Evolutionary conservation across 2,113 vertebrate genomes (phyloP).

Genomic region (Ammodytes marinus): DNA sequence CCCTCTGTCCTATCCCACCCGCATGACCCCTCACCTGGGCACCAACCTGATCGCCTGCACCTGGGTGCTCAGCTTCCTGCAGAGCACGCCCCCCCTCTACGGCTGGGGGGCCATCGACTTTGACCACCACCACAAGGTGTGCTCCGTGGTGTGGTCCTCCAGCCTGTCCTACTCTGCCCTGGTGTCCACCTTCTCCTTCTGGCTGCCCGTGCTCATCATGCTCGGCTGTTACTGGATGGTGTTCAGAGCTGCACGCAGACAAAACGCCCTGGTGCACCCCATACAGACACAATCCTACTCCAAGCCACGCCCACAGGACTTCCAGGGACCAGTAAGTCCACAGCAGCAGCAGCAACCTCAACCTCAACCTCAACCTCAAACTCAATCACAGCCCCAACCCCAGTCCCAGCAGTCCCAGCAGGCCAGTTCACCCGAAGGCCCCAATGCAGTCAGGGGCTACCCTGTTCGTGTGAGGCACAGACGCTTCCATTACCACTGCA

Average conservation of each 20-base stretch:
- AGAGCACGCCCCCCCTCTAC: slow-evolving; percentile 91
- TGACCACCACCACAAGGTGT: slow-evolving; percentile 86
- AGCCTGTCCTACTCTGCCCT: slow-evolving; percentile 88
- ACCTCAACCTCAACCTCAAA: slow-evolving; percentile 11
- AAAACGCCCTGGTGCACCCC: slow-evolving; percentile 90
- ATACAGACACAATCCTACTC: slow-evolving; percentile 80
- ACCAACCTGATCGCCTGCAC: slow-evolving; percentile 89
- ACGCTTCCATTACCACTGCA: slow-evolving; percentile 90
- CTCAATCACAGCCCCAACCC: slow-evolving; percentile 17
- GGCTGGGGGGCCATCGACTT: slow-evolving; percentile 90
- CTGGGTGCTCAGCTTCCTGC: slow-evolving; percentile 88
- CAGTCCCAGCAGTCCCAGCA: slow-evolving; percentile 49
- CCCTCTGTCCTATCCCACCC: slow-evolving; percentile 90
- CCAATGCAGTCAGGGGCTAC: slow-evolving; percentile 71
- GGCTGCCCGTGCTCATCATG: slow-evolving; percentile 89
- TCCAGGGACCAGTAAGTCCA: slow-evolving; percentile 66
- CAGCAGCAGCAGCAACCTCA: slow-evolving; percentile 55
- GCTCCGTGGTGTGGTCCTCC: slow-evolving; percentile 90
- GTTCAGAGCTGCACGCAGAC: slow-evolving; percentile 88
- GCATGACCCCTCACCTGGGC: slow-evolving; percentile 89
- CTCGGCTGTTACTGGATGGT: slow-evolving; percentile 92
- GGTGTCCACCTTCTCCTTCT: slow-evolving; percentile 87
- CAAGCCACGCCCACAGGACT: slow-evolving; percentile 72
- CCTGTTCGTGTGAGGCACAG: slow-evolving; percentile 78
- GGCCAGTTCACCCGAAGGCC: slow-evolving; percentile 51